Percentiles rank a stretch among this genome's conserved stretches.
phyloP scores from a whole-genome alignment of 1,140 invertebrate species.

The Lordiphosa stackelbergi region DNA sequence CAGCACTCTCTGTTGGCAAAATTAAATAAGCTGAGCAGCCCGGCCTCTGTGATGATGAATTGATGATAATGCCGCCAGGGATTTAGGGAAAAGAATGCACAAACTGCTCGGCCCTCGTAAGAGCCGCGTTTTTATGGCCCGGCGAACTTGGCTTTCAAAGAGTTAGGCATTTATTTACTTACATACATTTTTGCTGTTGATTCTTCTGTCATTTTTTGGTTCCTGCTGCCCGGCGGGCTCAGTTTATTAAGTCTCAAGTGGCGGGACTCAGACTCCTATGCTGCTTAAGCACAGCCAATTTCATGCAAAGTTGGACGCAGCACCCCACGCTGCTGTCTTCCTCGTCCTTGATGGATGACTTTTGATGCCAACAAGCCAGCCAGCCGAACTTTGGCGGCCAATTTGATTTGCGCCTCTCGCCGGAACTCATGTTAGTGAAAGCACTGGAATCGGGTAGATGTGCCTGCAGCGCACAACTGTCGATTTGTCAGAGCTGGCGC shows the following conservation, averaged over 20 bases:
- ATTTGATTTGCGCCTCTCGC: slow-evolving; percentile 58
- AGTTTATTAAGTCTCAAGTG: slow-evolving; percentile 74
- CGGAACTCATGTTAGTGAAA: neutral
- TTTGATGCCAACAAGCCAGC: slow-evolving; percentile 50
- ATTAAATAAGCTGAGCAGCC: slow-evolving; percentile 60
- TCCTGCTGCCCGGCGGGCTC: slow-evolving; percentile 39
- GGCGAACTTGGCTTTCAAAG: slow-evolving; percentile 66
- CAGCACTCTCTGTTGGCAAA: slow-evolving; percentile 35
- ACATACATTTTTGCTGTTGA: slow-evolving; percentile 48
- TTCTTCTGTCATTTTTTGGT: slow-evolving; percentile 26
- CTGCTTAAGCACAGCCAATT: slow-evolving; percentile 59
- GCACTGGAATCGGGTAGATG: slow-evolving; percentile 2
- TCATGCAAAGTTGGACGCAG: slow-evolving; percentile 66
- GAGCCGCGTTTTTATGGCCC: slow-evolving; percentile 23
- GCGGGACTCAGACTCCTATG: slow-evolving; percentile 16
- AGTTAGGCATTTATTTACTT: slow-evolving; percentile 74
- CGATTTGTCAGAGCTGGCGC: slow-evolving; percentile 40
- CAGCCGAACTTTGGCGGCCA: slow-evolving; percentile 57
- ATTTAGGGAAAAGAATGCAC: slow-evolving; percentile 49
- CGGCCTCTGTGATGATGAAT: slow-evolving; percentile 64
- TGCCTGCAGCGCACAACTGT: slow-evolving; percentile 45
- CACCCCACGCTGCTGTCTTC: slow-evolving; percentile 23
- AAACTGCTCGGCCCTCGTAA: slow-evolving; percentile 17
- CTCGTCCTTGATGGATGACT: slow-evolving; percentile 65
- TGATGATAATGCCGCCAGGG: slow-evolving; percentile 65